A percentile compares a stretch with the other conserved stretches of the same genome.
Evolutionary conservation across 2,797 vertebrate genomes (phyloP).

Genomic region (Myotis findleyi): DNA sequence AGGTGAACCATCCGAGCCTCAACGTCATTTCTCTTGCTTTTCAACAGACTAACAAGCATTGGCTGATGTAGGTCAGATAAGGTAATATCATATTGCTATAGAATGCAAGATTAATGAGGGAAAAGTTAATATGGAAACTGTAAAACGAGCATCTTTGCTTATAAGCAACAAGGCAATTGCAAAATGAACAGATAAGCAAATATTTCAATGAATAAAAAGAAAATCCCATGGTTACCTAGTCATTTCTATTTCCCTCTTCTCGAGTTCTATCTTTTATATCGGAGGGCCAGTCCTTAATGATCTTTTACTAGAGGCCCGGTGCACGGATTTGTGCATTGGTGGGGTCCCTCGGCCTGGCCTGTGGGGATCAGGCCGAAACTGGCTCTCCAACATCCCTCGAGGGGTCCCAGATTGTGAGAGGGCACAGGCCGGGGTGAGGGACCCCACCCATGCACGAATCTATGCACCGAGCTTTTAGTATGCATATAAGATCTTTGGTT

Average conservation of each 20-base stretch:
- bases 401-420: too few relatives aligned
- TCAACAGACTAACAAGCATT: constrained; percentile 85
- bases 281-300: not conserved
- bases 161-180: not conserved
- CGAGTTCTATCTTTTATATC: not conserved
- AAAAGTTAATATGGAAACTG: not conserved
- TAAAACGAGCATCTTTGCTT: not conserved
- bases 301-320: not conserved
- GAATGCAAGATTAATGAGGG: constrained; percentile 51
- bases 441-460: too few relatives aligned
- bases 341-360: too few relatives aligned
- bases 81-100: constrained; percentile 83
- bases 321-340: too few relatives aligned
- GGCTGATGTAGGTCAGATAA: constrained; percentile 85
- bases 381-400: too few relatives aligned
- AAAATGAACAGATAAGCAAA: not conserved
- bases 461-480: too few relatives aligned
- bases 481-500: too few relatives aligned
- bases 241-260: not conserved
- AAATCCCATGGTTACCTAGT: not conserved
- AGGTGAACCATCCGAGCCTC: constrained; percentile 79
- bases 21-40: constrained; percentile 67
- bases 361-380: too few relatives aligned
- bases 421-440: too few relatives aligned
- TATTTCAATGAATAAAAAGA: not conserved